Percentiles rank a stretch among this genome's conserved stretches.
phyloP scores from a whole-genome alignment of 1,140 invertebrate genomes.

The Aphidius gifuensis region DNA sequence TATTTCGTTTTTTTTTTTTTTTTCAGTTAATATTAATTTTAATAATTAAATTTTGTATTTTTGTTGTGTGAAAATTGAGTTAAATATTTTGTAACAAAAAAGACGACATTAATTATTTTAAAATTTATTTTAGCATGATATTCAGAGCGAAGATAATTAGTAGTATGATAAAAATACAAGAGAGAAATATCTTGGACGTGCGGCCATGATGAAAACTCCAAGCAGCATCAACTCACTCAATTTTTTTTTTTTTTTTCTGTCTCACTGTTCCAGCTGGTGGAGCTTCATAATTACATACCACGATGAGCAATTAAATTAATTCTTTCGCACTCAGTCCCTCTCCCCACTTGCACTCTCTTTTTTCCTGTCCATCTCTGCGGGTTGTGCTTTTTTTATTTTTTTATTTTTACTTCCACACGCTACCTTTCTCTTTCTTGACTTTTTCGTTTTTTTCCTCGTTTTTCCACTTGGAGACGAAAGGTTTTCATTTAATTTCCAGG shows the following conservation, averaged over 20 bases:
- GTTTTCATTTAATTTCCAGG: constrained; percentile 23
- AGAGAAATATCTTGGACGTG: constrained; percentile 14
- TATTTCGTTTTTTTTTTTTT: too few relatives aligned
- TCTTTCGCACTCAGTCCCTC: constrained; percentile 18
- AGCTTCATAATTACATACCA: constrained; percentile 29
- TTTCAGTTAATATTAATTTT: not conserved
- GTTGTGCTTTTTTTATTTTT: constrained; percentile 28
- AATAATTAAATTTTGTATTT: not conserved
- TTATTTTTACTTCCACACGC: not conserved
- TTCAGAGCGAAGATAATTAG: constrained; percentile 7
- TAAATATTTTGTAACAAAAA: too few relatives aligned
- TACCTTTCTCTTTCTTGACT: not conserved
- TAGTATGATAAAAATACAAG: not conserved
- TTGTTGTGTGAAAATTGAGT: too few relatives aligned
- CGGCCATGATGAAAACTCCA: constrained; percentile 16
- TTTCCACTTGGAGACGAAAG: not conserved
- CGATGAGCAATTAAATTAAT: constrained; percentile 28
- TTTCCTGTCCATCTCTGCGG: not conserved
- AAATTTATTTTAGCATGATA: not conserved
- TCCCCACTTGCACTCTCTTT: too few relatives aligned
- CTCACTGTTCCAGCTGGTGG: not conserved
- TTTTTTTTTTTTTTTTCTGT: not conserved
- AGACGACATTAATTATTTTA: not conserved
- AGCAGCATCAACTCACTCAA: constrained; percentile 13
- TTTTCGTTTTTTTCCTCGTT: not conserved